These are phyloP conservation scores for Telenomus remus DNA, from an alignment of 1,140 invertebrate genomes.

Conservation along the genomic window DNA sequence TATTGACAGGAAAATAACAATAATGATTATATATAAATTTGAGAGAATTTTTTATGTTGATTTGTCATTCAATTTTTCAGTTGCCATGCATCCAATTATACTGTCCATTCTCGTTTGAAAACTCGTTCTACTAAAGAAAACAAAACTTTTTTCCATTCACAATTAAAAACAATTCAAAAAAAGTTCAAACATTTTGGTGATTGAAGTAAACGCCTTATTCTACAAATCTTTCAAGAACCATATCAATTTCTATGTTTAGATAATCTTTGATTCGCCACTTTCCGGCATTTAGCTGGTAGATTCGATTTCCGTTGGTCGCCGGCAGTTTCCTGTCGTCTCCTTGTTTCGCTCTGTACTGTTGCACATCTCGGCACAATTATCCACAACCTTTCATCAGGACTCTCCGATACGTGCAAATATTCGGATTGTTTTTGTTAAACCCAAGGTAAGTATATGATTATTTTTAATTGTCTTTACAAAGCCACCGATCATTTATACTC, in stretches of 20 bases:
- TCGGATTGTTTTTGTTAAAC: slow-evolving; percentile 5
- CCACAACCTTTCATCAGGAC: slow-evolving; percentile 22
- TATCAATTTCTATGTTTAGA: not conserved
- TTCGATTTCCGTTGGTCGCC: slow-evolving; percentile 52
- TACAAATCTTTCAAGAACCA: too few relatives aligned
- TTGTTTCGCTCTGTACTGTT: slow-evolving; percentile 28
- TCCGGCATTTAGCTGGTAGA: slow-evolving; percentile 42
- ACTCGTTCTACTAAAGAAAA: too few relatives aligned
- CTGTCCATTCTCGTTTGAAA: too few relatives aligned
- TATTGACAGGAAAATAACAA: slow-evolving; percentile 32
- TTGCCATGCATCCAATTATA: slow-evolving; percentile 10
- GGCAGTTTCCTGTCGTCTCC: slow-evolving; percentile 26
- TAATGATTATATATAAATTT: slow-evolving; percentile 18
- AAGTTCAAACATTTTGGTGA: too few relatives aligned
- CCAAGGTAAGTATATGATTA: slow-evolving; percentile 22
- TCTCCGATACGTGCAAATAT: slow-evolving; percentile 29
- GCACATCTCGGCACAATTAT: slow-evolving; percentile 30
- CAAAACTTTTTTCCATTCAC: too few relatives aligned
- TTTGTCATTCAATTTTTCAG: not conserved
- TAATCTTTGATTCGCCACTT: slow-evolving; percentile 26
- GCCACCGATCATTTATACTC: not conserved
- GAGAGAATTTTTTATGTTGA: slow-evolving; percentile 9
- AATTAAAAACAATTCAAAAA: too few relatives aligned
- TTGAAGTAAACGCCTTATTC: too few relatives aligned
- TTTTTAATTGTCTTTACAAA: slow-evolving; percentile 8